Evolutionary conservation across 1,140 invertebrate genomes (phyloP), one percentile per base, ranked within the genome.

Genomic region (Liolophura sinensis): DNA sequence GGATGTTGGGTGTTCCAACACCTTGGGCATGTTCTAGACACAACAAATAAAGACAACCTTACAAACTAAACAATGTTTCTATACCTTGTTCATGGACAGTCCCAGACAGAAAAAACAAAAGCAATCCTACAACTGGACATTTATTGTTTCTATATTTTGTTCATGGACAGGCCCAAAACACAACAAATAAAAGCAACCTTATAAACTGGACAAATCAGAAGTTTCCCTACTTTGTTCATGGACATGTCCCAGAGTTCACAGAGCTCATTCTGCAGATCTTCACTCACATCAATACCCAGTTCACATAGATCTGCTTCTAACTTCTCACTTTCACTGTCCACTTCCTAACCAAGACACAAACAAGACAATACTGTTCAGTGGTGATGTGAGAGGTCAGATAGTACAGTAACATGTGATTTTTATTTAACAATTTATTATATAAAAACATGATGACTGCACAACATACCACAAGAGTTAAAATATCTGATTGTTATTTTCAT

Each of bases 241-340:
- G 79, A 79, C 79, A 82, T 82, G 55, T 82, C 81, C 81, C 79
- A 81, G 1, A 82, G 70, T 68, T 79, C 74, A 72, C 81, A 82
- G 12, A 82, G 70, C 56, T 82, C 81, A 68, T 77, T 76, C 61
- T 81, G 79, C 12, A 80, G 62, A 14, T 78, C 76, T 51, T 81
- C 79, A 71, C 80, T 77, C n/a, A 82, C 70, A 65, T 82, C 79
- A 16, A 79, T 67, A 31, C 66, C 73, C 63, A 75, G 70, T 20
- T 76, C 72, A 58, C 20, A 54, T 22, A 73, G 71, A 12, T 55
- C 65, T 0, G 52, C 60, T 20, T 75, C 66, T 58, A 62, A 59
- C 4, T 60, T 57, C 48, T 71, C 72, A 59, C 64, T 69, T 27
- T 78, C 69, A 56, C 68, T 74, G 4, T 78, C 72, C 5, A 81